Evolutionary conservation across 2,888 invertebrate species (phyloP), one percentile per base, ranked within the genome.

Genomic region (Steromphala cineraria): DNA sequence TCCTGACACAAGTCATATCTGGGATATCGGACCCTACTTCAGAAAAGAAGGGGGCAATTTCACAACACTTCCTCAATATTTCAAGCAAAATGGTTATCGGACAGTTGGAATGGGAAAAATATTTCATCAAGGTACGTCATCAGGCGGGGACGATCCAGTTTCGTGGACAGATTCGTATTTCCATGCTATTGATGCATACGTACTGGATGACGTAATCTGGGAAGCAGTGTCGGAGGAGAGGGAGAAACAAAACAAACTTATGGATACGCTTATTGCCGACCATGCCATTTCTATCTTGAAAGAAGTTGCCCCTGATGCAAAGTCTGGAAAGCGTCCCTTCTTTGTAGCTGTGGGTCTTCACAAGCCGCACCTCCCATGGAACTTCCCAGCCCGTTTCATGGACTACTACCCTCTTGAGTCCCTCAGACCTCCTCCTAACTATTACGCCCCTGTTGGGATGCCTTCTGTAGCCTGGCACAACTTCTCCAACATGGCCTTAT

Each of bases 211-310:
- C n/a, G n/a, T n/a, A n/a, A n/a, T n/a, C n/a, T n/a, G n/a, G n/a
- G n/a, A n/a, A n/a, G n/a, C n/a, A n/a, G n/a, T n/a, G n/a, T n/a
- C n/a, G n/a, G n/a, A n/a, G n/a, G n/a, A n/a, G n/a, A n/a, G n/a
- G n/a, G n/a, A n/a, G n/a, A n/a, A n/a, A n/a, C n/a, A n/a, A n/a
- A n/a, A n/a, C n/a, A n/a, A n/a, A n/a, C 79, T 86, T 8, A 80
- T 75, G 15, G 86, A 86, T 75, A 80, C 76, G 24, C 76, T 78
- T 53, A 83, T 82, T 4, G 83, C 85, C 5, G 80, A 82, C 36
- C 36, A 77, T 53, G 84, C 86, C 8, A 75, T 85, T 96, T 98
- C 87, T 93, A 94, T 97, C 15, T 97, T 96, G 89, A 97, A 96
- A 94, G 98, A 97, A 0, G 91, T 93, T 84, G 94, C 76, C 1